Evolutionary conservation across 2,113 vertebrate species (phyloP).

Genomic region (Carollia perspicillata): DNA sequence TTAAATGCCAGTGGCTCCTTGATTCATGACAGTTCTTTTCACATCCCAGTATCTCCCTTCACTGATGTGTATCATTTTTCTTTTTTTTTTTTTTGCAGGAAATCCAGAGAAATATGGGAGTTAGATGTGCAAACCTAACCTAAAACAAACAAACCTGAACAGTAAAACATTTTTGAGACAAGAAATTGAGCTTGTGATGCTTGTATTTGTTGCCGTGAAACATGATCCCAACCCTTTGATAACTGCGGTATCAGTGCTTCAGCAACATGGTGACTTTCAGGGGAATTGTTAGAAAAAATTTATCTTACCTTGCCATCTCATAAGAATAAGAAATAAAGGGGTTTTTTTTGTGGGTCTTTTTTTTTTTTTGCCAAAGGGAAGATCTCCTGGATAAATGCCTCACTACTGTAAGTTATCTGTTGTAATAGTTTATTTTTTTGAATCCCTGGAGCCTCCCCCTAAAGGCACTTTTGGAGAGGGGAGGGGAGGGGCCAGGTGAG

Average conservation of each 20-base stretch:
- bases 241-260: not conserved
- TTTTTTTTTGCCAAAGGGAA: not conserved
- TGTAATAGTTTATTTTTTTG: not conserved
- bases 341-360: no score
- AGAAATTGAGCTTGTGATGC: not conserved
- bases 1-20: not conserved
- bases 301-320: not conserved
- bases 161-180: not conserved
- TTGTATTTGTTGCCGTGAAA: not conserved
- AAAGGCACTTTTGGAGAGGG: not conserved
- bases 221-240: not conserved
- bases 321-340: not conserved
- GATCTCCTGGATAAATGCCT: not conserved
- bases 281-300: not conserved
- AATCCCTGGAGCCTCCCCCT: not conserved
- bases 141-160: slow-evolving; percentile 25
- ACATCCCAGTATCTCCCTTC: not conserved
- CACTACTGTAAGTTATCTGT: not conserved
- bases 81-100: slow-evolving; percentile 30
- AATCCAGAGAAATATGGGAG: not conserved
- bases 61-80: slow-evolving; percentile 17
- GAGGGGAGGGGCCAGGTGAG: not conserved
- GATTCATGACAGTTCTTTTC: not conserved
- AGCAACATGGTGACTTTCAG: not conserved
- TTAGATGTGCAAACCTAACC: not conserved